Evolutionary conservation across 2,888 invertebrate genomes (phyloP).

Genomic region (Sussaba pulchella): DNA sequence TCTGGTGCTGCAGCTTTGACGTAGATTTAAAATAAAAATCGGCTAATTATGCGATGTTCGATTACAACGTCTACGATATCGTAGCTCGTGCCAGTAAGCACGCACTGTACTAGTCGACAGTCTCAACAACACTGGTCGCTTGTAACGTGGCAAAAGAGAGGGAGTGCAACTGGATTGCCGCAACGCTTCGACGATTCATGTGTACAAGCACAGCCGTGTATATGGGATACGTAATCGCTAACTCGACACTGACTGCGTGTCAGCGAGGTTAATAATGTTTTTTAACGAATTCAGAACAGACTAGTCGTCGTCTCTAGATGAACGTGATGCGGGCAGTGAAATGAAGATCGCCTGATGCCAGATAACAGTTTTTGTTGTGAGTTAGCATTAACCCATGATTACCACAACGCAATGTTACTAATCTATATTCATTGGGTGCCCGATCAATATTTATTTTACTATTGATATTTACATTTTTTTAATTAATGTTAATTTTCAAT

Average conservation of each 20-base stretch:
- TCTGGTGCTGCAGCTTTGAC: not conserved
- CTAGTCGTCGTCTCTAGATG: not conserved
- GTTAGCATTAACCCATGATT: too few relatives aligned
- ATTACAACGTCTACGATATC: not conserved
- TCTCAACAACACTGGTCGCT: constrained; percentile 11
- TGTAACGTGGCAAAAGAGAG: constrained; percentile 10
- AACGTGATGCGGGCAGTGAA: not conserved
- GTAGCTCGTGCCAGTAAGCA: not conserved
- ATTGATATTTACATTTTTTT: too few relatives aligned
- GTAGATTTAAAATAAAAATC: not conserved
- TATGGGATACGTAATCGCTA: constrained; percentile 32
- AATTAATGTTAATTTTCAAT: too few relatives aligned
- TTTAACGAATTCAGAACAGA: constrained; percentile 4
- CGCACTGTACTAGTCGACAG: constrained; percentile 20
- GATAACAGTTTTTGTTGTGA: too few relatives aligned
- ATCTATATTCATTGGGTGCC: too few relatives aligned
- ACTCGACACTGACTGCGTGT: constrained; percentile 3
- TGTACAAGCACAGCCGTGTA: constrained; percentile 9
- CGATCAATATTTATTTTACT: too few relatives aligned
- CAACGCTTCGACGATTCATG: constrained; percentile 41
- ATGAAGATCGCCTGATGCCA: too few relatives aligned
- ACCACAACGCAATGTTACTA: too few relatives aligned
- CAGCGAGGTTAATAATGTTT: constrained; percentile 22
- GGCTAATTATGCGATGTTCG: not conserved
- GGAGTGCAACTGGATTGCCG: constrained; percentile 32